phyloP scores from a whole-genome alignment of 2,113 vertebrate genomes.

The Rhinolophus sinicus region DNA sequence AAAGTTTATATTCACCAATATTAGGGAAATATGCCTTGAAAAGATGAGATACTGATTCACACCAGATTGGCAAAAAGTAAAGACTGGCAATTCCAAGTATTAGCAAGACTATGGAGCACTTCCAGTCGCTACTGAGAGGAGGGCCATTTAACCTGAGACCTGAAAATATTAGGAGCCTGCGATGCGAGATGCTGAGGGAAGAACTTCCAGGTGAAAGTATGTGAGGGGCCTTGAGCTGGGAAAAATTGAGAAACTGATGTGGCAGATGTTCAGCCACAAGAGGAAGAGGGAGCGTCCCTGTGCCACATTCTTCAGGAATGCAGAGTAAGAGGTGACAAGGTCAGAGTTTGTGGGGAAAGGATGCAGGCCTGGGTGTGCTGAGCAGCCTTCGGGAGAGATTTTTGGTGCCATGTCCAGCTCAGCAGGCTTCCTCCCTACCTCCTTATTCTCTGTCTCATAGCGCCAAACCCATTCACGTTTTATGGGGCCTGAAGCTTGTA shows the following conservation, averaged over 20 bases:
- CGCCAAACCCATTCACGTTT: neutral
- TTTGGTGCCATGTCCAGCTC: neutral
- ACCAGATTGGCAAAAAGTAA: neutral
- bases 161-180: neutral
- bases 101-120: neutral
- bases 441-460: neutral
- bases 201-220: neutral
- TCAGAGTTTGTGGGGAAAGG: neutral
- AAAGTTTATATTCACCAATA: neutral
- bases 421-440: neutral
- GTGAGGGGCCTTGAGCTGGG: neutral
- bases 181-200: neutral
- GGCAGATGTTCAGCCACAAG: rapidly evolving
- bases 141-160: neutral
- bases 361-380: too few species aligned
- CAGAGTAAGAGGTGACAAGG: neutral
- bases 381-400: neutral
- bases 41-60: neutral
- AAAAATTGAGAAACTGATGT: neutral
- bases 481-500: neutral
- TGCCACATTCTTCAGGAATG: neutral
- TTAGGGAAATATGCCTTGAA: neutral
- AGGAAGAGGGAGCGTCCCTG: neutral
- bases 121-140: neutral
- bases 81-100: neutral